phyloP scores from a whole-genome alignment of 2,797 vertebrate genomes.

The Melanotaenia nigrans region DNA sequence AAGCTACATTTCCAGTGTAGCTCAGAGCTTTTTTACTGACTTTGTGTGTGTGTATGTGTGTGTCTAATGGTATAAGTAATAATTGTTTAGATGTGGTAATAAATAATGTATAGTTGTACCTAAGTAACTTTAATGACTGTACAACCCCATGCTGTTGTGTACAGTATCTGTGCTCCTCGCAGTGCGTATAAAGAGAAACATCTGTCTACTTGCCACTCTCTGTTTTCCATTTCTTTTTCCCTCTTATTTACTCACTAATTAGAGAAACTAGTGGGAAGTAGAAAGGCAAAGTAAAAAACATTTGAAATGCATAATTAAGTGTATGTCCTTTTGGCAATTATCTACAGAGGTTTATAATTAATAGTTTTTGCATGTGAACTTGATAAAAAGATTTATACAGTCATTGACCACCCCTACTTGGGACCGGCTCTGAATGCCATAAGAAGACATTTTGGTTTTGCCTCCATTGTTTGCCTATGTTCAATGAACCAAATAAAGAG shows the following conservation, averaged over 20 bases:
- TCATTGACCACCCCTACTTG: no score
- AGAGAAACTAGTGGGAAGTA: not conserved
- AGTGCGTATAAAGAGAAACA: not conserved
- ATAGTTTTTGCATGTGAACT: no score
- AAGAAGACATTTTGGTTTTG: no score
- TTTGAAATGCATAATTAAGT: no score
- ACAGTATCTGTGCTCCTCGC: not conserved
- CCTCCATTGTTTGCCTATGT: no score
- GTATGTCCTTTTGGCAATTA: no score
- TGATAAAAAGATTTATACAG: no score
- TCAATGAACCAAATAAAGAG: no score
- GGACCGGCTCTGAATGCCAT: no score
- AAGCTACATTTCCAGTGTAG: not conserved
- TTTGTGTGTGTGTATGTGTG: not conserved
- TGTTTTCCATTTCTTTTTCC: not conserved
- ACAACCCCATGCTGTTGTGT: not conserved
- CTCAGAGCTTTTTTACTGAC: not conserved
- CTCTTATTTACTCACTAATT: not conserved
- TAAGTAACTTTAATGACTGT: slow-evolving; percentile 11
- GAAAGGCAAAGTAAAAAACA: no score
- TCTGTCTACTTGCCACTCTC: not conserved
- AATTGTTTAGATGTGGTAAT: slow-evolving; percentile 21
- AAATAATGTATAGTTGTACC: slow-evolving; percentile 7
- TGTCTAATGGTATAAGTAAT: slow-evolving; percentile 9
- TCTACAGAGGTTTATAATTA: no score